These are phyloP conservation scores for Amphipyra tragopoginis DNA, from an alignment of 2,888 invertebrate species.

Conservation along the genomic window DNA sequence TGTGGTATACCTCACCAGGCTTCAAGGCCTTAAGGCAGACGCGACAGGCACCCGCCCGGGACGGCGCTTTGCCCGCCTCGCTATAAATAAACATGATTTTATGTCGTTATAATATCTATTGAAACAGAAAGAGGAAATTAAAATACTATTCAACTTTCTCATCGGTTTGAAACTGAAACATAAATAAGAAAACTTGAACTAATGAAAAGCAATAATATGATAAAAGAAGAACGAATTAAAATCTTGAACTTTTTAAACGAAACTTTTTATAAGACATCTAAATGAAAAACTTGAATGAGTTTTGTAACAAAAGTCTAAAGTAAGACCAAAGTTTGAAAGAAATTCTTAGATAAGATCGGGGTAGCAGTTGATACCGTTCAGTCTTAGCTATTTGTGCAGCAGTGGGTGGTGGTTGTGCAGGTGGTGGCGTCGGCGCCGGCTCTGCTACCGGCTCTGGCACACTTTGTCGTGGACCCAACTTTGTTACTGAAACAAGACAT, in stretches of 20 bases:
- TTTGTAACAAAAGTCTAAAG: constrained; percentile 20
- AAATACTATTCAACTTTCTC: background rate
- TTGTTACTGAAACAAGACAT: constrained; percentile 89
- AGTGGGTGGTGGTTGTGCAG: constrained; percentile 80
- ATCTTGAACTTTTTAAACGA: constrained; percentile 14
- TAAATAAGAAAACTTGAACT: constrained; percentile 9
- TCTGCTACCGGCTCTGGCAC: constrained; percentile 85
- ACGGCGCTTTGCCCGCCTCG: constrained; percentile 93
- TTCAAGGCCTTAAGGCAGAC: constrained; percentile 96
- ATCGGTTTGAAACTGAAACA: constrained; percentile 1
- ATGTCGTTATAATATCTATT: background rate
- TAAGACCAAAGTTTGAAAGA: background rate
- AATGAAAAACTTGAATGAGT: constrained; percentile 34
- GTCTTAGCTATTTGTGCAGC: constrained; percentile 78
- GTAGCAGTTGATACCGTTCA: constrained; percentile 78
- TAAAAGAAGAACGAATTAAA: constrained; percentile 30
- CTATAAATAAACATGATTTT: constrained; percentile 60
- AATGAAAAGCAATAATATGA: constrained; percentile 28
- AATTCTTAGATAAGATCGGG: constrained; percentile 11
- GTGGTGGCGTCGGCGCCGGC: constrained; percentile 82
- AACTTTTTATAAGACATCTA: constrained; percentile 6
- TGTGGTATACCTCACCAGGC: constrained; percentile 96
- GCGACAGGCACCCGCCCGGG: constrained; percentile 93
- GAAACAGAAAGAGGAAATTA: background rate
- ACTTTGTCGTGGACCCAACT: constrained; percentile 92